Percentiles rank a stretch among this genome's conserved stretches.
Evolutionary conservation across 2,888 invertebrate species (phyloP).

Genomic region (Nephrotoma guestfalica): DNA sequence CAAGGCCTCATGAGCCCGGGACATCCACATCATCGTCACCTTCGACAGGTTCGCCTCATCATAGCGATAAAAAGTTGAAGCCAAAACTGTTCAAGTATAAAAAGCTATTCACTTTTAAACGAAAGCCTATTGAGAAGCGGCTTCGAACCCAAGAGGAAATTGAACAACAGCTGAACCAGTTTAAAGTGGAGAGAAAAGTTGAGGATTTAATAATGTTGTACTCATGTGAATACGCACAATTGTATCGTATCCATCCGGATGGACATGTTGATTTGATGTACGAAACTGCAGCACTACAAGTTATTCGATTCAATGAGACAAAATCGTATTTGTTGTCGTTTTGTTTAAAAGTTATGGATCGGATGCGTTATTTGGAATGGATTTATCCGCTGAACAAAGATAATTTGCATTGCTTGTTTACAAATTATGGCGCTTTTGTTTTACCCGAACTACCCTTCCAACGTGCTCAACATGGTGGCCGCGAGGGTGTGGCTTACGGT

Average conservation of each 20-base stretch:
- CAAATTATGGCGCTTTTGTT: conserved; percentile 56
- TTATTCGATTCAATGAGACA: neutral
- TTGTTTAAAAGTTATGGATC: neutral
- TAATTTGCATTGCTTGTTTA: conserved; percentile 51
- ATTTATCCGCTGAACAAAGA: conserved; percentile 56
- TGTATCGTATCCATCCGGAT: neutral
- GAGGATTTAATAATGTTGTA: neutral
- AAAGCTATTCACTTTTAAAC: neutral
- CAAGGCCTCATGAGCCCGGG: neutral
- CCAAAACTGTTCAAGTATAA: neutral
- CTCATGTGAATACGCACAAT: neutral
- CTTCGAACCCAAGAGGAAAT: neutral
- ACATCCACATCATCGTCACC: neutral
- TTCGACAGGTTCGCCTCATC: neutral
- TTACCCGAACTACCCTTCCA: conserved; percentile 49
- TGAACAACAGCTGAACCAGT: neutral
- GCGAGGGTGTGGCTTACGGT: conserved; percentile 13
- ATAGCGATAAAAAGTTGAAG: neutral
- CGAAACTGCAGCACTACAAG: neutral
- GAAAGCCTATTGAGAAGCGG: neutral
- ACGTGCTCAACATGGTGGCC: neutral
- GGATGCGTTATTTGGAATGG: conserved; percentile 31
- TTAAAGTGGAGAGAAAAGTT: neutral
- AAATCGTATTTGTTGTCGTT: neutral
- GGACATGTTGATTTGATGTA: neutral